A percentile compares a stretch with the other conserved stretches of the same genome.
Evolutionary conservation across 1,140 invertebrate genomes (phyloP).

Genomic region (Theocolax elegans): DNA sequence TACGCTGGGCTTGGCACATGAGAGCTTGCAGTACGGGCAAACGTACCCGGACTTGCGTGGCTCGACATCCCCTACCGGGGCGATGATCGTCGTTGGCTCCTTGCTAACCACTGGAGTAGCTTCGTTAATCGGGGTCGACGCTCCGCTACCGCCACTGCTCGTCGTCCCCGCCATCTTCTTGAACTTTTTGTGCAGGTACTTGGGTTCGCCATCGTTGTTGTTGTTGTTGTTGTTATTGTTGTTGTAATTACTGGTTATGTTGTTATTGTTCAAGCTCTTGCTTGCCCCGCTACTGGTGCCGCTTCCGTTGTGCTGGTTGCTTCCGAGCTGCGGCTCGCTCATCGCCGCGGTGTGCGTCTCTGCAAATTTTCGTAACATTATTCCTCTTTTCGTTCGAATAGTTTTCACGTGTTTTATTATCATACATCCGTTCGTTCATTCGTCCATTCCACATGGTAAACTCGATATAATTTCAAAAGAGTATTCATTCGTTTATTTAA

Average conservation of each 20-base stretch:
- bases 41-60: slow-evolving; percentile 71
- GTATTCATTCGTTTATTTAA: too few species aligned
- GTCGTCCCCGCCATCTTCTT: slow-evolving; percentile 85
- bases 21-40: slow-evolving; percentile 88
- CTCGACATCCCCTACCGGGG: neutral
- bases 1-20: slow-evolving; percentile 93
- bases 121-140: slow-evolving; percentile 45
- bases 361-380: too few species aligned
- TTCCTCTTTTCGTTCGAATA: too few species aligned
- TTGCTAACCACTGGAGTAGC: neutral
- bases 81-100: too few species aligned
- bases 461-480: too few species aligned
- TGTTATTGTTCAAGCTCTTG: neutral
- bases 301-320: slow-evolving; percentile 49
- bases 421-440: too few species aligned
- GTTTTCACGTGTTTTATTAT: too few species aligned
- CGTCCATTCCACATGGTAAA: too few species aligned
- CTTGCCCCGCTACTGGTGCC: neutral
- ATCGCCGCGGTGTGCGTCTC: slow-evolving; percentile 62
- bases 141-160: slow-evolving; percentile 51
- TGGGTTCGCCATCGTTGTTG: slow-evolving; percentile 72
- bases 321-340: slow-evolving; percentile 65
- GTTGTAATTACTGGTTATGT: neutral
- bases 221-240: neutral
- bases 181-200: slow-evolving; percentile 91